These are phyloP conservation scores for Dunckerocampus dactyliophorus DNA, from an alignment of 2,113 vertebrate genomes.

Conservation along the genomic window DNA sequence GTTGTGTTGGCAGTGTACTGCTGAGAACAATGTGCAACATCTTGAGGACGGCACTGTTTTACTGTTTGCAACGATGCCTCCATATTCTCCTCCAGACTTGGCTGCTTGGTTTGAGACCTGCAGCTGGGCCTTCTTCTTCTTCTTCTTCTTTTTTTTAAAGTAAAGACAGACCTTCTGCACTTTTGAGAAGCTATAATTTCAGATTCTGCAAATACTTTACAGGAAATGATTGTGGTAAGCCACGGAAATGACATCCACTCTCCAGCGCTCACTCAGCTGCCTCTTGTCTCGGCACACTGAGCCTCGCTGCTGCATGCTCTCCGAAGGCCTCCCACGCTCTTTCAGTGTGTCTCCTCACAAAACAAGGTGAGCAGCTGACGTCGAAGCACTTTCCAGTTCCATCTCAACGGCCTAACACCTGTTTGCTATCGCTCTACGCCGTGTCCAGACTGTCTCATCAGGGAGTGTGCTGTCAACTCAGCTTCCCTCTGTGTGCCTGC, in stretches of 20 bases:
- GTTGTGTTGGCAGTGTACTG: not conserved
- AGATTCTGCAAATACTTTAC: slow-evolving; percentile 64
- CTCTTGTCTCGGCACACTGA: not conserved
- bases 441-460: slow-evolving; percentile 32
- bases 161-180: slow-evolving; percentile 22
- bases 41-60: slow-evolving; percentile 9
- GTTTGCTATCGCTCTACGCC: slow-evolving; percentile 21
- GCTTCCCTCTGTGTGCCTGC: not conserved
- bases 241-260: slow-evolving; percentile 62
- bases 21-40: not conserved
- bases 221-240: slow-evolving; percentile 74
- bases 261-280: slow-evolving; percentile 21
- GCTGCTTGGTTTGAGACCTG: slow-evolving; percentile 18
- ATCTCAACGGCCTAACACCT: slow-evolving; percentile 34
- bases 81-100: slow-evolving; percentile 19
- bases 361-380: slow-evolving; percentile 30
- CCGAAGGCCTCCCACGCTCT: slow-evolving; percentile 6
- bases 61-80: slow-evolving; percentile 26
- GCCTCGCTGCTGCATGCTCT: not conserved
- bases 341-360: slow-evolving; percentile 1
- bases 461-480: slow-evolving; percentile 3
- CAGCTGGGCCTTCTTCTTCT: slow-evolving; percentile 36
- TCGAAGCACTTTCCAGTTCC: slow-evolving; percentile 16
- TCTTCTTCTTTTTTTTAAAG: slow-evolving; percentile 5
- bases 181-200: slow-evolving; percentile 59